phyloP scores from a whole-genome alignment of 2,113 vertebrate species.

The Edolisoma coerulescens region DNA sequence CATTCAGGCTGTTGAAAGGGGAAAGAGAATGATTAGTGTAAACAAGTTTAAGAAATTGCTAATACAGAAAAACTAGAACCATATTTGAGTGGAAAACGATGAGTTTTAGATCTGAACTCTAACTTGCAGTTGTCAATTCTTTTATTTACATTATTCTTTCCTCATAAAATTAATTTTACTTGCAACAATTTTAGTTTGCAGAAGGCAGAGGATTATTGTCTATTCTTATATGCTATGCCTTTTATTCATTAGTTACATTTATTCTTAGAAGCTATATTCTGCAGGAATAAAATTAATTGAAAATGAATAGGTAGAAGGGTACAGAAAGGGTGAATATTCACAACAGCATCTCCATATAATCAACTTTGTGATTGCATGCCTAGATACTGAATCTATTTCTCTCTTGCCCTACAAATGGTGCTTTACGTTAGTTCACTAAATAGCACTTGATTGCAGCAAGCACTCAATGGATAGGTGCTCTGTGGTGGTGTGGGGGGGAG shows the following conservation, averaged over 20 bases:
- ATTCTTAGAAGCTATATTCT: conserved; percentile 8
- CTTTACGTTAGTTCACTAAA: neutral
- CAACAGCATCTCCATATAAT: neutral
- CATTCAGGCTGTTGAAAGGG: neutral
- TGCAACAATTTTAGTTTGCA: neutral
- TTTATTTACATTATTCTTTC: neutral
- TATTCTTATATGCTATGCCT: neutral
- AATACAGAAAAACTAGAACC: neutral
- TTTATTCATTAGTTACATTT: conserved; percentile 28
- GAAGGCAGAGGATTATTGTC: neutral
- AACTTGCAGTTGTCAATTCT: neutral
- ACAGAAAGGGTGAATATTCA: neutral
- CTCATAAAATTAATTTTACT: neutral
- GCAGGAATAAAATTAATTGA: neutral
- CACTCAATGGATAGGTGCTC: neutral
- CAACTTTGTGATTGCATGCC: neutral
- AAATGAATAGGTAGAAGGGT: neutral
- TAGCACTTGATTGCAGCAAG: neutral
- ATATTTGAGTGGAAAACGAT: neutral
- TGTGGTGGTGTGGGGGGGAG: neutral
- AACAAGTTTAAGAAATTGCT: neutral
- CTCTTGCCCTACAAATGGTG: neutral
- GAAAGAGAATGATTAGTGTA: neutral
- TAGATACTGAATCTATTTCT: neutral
- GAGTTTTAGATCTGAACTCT: neutral